Evolutionary conservation across 1,140 invertebrate genomes (phyloP), one percentile per base, ranked within the genome.

Genomic region (Scaptodrosophila lebanonensis): DNA sequence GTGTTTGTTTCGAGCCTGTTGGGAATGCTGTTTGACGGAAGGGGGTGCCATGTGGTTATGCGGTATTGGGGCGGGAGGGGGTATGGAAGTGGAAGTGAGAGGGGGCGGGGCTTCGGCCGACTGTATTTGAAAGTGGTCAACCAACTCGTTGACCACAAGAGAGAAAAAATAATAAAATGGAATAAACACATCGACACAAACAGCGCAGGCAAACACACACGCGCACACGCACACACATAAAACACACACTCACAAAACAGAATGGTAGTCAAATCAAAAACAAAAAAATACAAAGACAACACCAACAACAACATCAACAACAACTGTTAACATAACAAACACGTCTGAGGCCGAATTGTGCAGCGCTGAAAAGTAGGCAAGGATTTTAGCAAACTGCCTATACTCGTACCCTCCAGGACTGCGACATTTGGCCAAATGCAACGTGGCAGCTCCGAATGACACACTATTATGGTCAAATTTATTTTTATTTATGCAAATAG

Each of bases 41-140:
- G 22, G 22, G 22, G 22, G 32, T 33, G 32, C 3, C 9, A 3
- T 4, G 32, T 8, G 32, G 18, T 36, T 15, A 8, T 17, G 12
- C 16, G 25, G 33, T n/a, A 11, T 25, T 44, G 25, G 25, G 49
- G 30, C 18, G 27, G 20, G 38, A 35, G 45, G 40, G 22, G 8
- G 25, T 35, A n/a, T 40, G 17, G 13, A 15, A 1, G 30, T 59
- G 57, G 39, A 43, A 42, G 57, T 60, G 56, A 25, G 44, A 27
- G 45, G 42, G 51, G 47, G 39, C 36, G 11, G 15, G 25, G 9
- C n/a, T n/a, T n/a, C 32, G 17, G 30, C 60, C 66, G 64, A 49
- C 48, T 67, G 66, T 79, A 82, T 82, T 82, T 82, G 75, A 82
- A 82, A 82, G 75, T 82, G 75, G 75, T 82, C 75, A 82, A 82